These are phyloP conservation scores for Allophyes oxyacanthae DNA, from an alignment of 2,888 invertebrate genomes.

Conservation along the genomic window DNA sequence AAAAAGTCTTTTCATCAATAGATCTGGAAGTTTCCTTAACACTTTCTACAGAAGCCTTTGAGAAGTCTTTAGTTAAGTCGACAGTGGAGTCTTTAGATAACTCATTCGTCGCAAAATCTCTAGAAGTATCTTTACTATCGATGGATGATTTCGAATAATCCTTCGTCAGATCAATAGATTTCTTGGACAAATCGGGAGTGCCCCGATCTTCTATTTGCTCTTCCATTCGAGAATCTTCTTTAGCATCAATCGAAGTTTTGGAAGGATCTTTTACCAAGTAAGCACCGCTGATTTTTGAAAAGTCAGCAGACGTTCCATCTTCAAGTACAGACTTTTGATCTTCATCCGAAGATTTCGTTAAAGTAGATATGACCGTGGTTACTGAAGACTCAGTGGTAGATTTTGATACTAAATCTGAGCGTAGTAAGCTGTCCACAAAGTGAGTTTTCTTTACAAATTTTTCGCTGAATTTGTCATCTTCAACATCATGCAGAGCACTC, in stretches of 20 bases:
- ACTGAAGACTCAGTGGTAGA: slow-evolving; percentile 87
- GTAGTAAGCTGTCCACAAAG: slow-evolving; percentile 73
- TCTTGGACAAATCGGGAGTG: slow-evolving; percentile 85
- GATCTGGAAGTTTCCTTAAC: slow-evolving; percentile 84
- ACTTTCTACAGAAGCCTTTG: slow-evolving; percentile 85
- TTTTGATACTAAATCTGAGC: slow-evolving; percentile 80
- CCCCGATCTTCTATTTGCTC: slow-evolving; percentile 79
- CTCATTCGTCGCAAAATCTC: slow-evolving; percentile 86
- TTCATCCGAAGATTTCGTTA: slow-evolving; percentile 85
- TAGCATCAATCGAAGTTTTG: slow-evolving; percentile 81
- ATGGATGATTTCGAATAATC: slow-evolving; percentile 87
- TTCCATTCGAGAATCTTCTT: slow-evolving; percentile 79
- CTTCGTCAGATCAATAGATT: slow-evolving; percentile 83
- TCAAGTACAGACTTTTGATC: slow-evolving; percentile 84
- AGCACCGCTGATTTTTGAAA: slow-evolving; percentile 84
- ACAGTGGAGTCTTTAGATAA: slow-evolving; percentile 86
- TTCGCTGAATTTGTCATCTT: slow-evolving; percentile 65
- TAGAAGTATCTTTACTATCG: slow-evolving; percentile 85
- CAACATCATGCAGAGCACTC: slow-evolving; percentile 56
- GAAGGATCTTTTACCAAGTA: slow-evolving; percentile 83
- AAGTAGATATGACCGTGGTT: slow-evolving; percentile 82
- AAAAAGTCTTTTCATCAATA: slow-evolving; percentile 85
- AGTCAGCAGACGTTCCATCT: slow-evolving; percentile 84
- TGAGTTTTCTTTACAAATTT: slow-evolving; percentile 72
- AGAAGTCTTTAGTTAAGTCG: slow-evolving; percentile 82